Base-by-base conservation (phyloP, 23 tunicate genomes). In the Halocynthia roretzi region DNA sequence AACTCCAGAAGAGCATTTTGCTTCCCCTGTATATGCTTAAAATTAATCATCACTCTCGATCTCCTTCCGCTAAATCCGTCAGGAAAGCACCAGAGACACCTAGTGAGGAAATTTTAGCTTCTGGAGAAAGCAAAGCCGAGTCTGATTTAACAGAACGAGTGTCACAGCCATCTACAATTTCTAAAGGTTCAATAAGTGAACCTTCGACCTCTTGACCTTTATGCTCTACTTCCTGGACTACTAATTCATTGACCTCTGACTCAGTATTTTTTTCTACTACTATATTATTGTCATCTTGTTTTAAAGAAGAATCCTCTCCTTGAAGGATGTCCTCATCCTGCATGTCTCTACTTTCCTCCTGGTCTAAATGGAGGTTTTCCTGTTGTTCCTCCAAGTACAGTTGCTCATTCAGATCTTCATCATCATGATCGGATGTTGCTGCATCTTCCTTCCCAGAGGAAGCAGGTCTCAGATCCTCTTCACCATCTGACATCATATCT, bases 341-440 rank as follows among this genome's bases (percentile, higher is more conserved):
- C 44, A 31, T 31, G 44, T 4, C 44, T 31, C 44, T 31, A 31
- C 44, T 31, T 31, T 31, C 44, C 44, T 1, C 44, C 44, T 31
- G 44, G 44, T 31, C 44, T 12, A 31, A 23, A 50, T 52, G 67
- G 15, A 68, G 44, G 50, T 23, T 21, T 14, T 44, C 61, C 11
- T 76, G 51, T 44, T 19, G 21, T 8, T 40, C 50, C 64, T 55
- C 57, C 10, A 76, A 58, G 15, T 76, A 31, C 44, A 31, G 44
- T 31, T 31, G 44, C 4, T 31, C 44, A 54, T 71, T 40, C 12
- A 73, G 22, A 50, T 21, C 64, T 48, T 83, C 87, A 8, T 78
- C 86, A 63, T 84, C 96, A 67, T 83, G 75, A 68, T 88, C 87
- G 7, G 96, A 89, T 8, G 96, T 89, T 8, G 96, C 69, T 50